phyloP scores from a whole-genome alignment of 2,888 invertebrate species.

The Chironomus riparius region DNA sequence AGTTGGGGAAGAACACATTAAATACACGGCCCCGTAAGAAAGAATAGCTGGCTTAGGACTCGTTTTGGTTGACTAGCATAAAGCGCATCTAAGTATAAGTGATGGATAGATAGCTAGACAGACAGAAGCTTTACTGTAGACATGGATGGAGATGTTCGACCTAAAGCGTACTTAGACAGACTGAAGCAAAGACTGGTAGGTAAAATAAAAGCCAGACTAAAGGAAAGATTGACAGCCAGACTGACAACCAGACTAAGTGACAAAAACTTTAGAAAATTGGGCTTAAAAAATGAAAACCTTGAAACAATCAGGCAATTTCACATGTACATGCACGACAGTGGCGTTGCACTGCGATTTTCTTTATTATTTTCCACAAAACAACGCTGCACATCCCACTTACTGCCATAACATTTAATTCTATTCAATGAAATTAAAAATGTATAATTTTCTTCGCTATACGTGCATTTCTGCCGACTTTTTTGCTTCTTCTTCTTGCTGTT shows the following conservation, averaged over 20 bases:
- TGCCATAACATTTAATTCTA: constrained; percentile 9
- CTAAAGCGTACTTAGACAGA: too few species aligned
- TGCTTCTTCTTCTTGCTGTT: background rate
- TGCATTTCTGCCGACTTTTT: background rate
- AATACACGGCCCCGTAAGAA: background rate
- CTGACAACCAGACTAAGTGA: too few species aligned
- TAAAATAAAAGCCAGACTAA: too few species aligned
- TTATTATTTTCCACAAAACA: background rate
- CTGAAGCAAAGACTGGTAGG: too few species aligned
- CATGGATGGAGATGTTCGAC: too few species aligned
- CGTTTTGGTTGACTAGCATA: too few species aligned
- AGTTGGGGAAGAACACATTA: background rate
- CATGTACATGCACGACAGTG: background rate
- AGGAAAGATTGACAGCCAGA: too few species aligned
- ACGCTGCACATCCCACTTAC: background rate
- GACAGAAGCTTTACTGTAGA: too few species aligned
- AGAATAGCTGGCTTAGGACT: background rate
- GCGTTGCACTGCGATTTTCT: background rate
- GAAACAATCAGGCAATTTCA: background rate
- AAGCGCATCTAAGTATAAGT: too few species aligned
- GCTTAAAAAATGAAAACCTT: background rate
- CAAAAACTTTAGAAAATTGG: too few species aligned
- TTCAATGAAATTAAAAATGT: constrained; percentile 20
- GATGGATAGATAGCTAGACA: too few species aligned
- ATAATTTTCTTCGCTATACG: constrained; percentile 9